Evolutionary conservation across 2,888 invertebrate genomes (phyloP).

Genomic region (Agonopterix arenella): DNA sequence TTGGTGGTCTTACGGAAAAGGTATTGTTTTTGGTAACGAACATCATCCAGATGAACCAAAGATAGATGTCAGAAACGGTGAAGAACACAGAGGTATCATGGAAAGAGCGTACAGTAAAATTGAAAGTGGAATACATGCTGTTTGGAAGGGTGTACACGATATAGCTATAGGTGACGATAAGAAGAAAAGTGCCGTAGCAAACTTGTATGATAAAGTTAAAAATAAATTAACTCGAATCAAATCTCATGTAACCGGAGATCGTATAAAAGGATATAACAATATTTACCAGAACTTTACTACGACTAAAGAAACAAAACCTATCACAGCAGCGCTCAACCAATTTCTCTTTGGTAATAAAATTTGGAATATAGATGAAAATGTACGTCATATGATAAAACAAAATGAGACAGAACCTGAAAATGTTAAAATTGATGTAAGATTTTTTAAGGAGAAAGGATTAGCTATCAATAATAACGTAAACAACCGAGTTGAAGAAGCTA

Average conservation of each 20-base stretch:
- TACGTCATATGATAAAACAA: no score
- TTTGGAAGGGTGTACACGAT: constrained; percentile 1
- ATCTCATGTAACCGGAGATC: background rate
- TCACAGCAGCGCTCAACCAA: background rate
- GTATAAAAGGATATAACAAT: background rate
- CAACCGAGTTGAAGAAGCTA: no score
- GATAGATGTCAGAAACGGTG: background rate
- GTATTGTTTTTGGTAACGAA: constrained; percentile 12
- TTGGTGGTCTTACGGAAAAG: constrained; percentile 14
- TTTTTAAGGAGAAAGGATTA: no score
- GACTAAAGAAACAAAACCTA: background rate
- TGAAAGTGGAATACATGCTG: background rate
- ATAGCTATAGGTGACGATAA: background rate
- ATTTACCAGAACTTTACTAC: background rate
- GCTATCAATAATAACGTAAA: no score
- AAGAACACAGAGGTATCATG: background rate
- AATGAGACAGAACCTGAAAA: no score
- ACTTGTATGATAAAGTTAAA: constrained; percentile 2
- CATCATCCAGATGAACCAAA: background rate
- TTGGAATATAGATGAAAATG: no score
- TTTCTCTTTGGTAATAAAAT: background rate
- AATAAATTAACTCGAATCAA: background rate
- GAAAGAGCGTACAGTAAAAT: background rate
- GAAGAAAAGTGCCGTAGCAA: background rate
- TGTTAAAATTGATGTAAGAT: no score